These are phyloP conservation scores for Cyclura pinguis DNA, from an alignment of 2,797 vertebrate species.

Conservation along the genomic window DNA sequence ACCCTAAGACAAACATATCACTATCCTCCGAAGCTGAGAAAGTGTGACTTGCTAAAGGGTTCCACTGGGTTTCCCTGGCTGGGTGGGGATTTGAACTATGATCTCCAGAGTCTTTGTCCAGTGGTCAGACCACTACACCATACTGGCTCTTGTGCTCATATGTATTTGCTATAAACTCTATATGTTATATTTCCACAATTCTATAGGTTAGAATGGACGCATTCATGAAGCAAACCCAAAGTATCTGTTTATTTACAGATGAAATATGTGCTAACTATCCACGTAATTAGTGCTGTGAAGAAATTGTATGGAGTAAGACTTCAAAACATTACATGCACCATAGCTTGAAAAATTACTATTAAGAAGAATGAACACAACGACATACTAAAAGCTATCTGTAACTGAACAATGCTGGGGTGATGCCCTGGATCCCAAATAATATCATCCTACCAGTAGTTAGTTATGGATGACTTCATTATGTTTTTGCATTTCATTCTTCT, in stretches of 20 bases:
- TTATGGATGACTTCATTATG: neutral
- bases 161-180: too few relatives aligned
- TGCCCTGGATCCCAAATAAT: neutral
- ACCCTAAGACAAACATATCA: too few relatives aligned
- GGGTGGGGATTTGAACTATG: too few relatives aligned
- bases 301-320: constrained; percentile 7
- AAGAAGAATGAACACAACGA: neutral
- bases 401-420: neutral
- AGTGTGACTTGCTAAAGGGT: too few relatives aligned
- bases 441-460: neutral
- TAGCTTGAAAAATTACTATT: neutral
- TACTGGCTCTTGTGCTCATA: too few relatives aligned
- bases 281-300: neutral
- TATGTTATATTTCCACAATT: neutral
- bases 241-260: neutral
- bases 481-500: neutral
- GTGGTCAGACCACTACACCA: too few relatives aligned
- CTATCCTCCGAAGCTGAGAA: too few relatives aligned
- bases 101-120: too few relatives aligned
- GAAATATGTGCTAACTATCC: neutral
- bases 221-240: neutral
- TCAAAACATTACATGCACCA: neutral
- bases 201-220: neutral
- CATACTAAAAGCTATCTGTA: neutral
- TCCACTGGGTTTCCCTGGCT: too few relatives aligned